Base-by-base conservation (phyloP, 2,113 vertebrate species). In the Pedionomus torquatus region DNA sequence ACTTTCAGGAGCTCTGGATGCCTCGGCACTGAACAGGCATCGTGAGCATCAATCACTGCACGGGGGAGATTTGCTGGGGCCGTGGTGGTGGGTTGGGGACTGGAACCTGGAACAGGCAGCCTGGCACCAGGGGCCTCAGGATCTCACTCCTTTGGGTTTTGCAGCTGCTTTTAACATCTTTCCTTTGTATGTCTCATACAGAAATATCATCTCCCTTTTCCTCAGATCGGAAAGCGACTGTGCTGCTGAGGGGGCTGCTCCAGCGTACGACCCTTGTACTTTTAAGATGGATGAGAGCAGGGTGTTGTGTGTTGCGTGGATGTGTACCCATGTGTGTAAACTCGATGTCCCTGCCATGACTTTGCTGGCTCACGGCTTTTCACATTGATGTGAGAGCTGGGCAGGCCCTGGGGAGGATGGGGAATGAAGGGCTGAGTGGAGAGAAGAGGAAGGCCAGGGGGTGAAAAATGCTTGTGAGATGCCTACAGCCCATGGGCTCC, bases 101-200 rank as follows among this genome's bases (percentile, higher is more conserved):
- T 46, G 46, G 46, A 44, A 54, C 11, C 48, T 64, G 43, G 48
- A 44, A 26, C 2, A 60, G 44, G 13, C 79, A 48, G 52, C 37
- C 33, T 1, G 1, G 20, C 17, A 17, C 13, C 2, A 1, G 15
- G 31, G 10, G 35, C 19, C 75, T 15, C 17, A 48, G 60, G 28
- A 54, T n/a, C 51, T 44, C 64, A 30, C 5, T 63, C 15, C 43
- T 76, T 31, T 12, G 17, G 10, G 14, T 7, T 54, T 63, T 30
- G 41, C 4, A 25, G 33, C 24, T 24, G 31, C 52, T 87, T 65
- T 31, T 12, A 52, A 44, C n/a, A 57, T 26, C 49, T 90, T 89
- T 28, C 17, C 63, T 51, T n/a, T 16, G 11, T 35, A 72, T 65
- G 87, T 78, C 48, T 49, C 39, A 17, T 7, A 30, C 15, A 69